Conservation (phyloP, 1,140 invertebrate genomes). For the Pseudomyrmex sp. region DNA sequence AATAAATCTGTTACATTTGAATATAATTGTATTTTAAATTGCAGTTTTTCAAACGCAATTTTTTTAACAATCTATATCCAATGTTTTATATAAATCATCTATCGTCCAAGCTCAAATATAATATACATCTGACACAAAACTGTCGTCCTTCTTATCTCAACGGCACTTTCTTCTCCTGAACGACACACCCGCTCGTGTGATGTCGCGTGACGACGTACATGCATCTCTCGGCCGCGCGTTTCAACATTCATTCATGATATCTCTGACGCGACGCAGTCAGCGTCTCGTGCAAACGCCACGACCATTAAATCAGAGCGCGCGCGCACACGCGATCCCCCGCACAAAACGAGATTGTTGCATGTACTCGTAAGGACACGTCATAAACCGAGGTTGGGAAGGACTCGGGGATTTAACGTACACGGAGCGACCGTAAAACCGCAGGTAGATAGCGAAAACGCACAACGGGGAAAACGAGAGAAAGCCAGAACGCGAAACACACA, state of each 20-base stretch:
- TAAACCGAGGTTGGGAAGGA: neutral
- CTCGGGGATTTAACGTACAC: neutral
- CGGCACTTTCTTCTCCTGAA: neutral
- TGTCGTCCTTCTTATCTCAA: conserved; percentile 3
- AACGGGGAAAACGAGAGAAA: conserved; percentile 36
- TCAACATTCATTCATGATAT: conserved; percentile 33
- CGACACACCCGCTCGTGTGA: neutral
- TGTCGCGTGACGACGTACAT: conserved; percentile 17
- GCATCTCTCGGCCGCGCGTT: conserved; percentile 13
- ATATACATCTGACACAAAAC: neutral
- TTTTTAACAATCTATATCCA: too few species aligned
- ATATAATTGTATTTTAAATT: too few species aligned
- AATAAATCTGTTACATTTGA: too few species aligned
- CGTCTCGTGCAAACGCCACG: conserved; percentile 17
- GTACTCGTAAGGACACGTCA: neutral
- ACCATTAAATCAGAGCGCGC: conserved; percentile 13
- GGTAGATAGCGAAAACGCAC: neutral
- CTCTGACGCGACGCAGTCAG: conserved; percentile 31
- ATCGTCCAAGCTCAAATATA: neutral
- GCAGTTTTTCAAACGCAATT: too few species aligned
- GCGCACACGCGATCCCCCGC: conserved; percentile 21
- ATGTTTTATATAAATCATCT: too few species aligned
- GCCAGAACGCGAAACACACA: neutral
- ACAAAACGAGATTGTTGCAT: conserved; percentile 3
- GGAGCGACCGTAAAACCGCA: conserved; percentile 13